Evolutionary conservation across 2,888 invertebrate species (phyloP).

Genomic region (Apamea monoglypha): DNA sequence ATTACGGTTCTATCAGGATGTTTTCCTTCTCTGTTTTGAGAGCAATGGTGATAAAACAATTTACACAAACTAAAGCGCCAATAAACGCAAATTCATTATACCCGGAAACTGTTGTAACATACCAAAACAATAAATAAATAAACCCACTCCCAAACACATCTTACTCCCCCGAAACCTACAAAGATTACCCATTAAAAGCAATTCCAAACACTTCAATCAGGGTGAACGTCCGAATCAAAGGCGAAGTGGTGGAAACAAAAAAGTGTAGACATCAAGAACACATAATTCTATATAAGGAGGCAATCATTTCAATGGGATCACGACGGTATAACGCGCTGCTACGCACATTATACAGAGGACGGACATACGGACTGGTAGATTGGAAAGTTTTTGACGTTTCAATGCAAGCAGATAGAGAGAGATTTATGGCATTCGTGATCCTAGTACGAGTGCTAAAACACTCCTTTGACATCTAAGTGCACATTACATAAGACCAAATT

Average conservation of each 20-base stretch:
- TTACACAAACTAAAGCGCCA: neutral
- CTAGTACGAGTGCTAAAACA: too few species aligned
- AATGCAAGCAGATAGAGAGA: neutral
- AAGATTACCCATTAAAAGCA: constrained; percentile 14
- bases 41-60: neutral
- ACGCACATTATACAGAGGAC: constrained; percentile 77
- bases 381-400: neutral
- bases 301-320: constrained; percentile 86
- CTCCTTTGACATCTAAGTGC: too few species aligned
- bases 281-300: constrained; percentile 84
- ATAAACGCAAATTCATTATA: neutral
- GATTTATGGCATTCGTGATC: too few species aligned
- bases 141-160: neutral
- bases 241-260: constrained; percentile 44
- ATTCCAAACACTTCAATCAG: constrained; percentile 22
- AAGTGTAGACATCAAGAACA: constrained; percentile 77
- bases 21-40: neutral
- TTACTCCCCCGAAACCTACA: neutral
- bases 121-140: constrained; percentile 21
- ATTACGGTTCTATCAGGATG: neutral
- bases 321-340: constrained; percentile 78
- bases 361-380: constrained; percentile 63
- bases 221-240: constrained; percentile 31
- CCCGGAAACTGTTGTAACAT: neutral
- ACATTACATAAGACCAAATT: too few species aligned